phyloP scores from a whole-genome alignment of 2,888 invertebrate species.

The Magallana nippona region DNA sequence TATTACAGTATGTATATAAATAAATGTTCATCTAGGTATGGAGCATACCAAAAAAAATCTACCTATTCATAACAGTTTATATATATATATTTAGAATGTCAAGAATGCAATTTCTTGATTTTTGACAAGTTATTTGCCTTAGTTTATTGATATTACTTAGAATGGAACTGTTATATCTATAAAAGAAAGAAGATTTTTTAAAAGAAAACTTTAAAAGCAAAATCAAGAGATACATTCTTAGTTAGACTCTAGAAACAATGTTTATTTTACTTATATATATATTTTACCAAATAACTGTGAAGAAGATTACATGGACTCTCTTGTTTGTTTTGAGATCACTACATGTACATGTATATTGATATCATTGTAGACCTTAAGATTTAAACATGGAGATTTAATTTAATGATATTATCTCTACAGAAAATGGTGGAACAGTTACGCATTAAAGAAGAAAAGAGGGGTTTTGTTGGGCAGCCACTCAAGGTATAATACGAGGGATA shows the following conservation, averaged over 20 bases:
- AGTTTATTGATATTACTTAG: no score
- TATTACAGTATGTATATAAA: background rate
- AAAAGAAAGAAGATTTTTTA: no score
- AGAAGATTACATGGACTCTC: no score
- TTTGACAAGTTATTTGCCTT: no score
- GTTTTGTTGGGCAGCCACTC: constrained; percentile 71
- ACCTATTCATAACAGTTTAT: background rate
- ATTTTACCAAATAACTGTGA: no score
- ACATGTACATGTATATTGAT: background rate
- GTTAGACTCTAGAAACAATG: no score
- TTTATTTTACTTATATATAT: no score
- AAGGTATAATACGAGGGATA: constrained; percentile 56
- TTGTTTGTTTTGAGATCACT: background rate
- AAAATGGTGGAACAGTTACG: constrained; percentile 72
- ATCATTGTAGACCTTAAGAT: background rate
- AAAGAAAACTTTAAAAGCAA: no score
- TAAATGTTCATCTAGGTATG: background rate
- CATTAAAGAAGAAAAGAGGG: constrained; percentile 72
- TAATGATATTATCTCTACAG: constrained; percentile 56
- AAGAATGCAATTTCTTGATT: no score
- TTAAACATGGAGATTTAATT: constrained; percentile 19
- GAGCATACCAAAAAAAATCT: background rate
- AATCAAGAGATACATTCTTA: no score
- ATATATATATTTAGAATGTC: background rate
- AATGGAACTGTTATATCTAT: no score